Conservation (phyloP, 2,797 vertebrate genomes). For the Anguilla anguilla region DNA sequence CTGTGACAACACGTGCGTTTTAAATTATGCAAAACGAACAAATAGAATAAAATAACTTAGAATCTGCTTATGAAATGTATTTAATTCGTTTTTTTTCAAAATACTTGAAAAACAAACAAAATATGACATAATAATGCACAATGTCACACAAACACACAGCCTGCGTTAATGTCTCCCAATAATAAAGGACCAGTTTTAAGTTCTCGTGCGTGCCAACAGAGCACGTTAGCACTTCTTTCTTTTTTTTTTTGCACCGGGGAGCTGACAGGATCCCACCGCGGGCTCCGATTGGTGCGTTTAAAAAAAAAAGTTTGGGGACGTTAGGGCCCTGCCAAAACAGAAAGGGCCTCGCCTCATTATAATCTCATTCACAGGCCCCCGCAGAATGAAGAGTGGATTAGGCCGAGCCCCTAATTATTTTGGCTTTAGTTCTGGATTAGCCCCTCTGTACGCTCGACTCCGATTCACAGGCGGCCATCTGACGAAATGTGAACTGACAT, state of each 20-base stretch:
- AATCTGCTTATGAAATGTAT: background rate
- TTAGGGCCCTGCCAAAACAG: constrained; percentile 39
- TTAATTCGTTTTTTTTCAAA: background rate
- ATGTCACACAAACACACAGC: background rate
- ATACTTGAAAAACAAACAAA: background rate
- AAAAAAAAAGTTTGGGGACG: constrained; percentile 40
- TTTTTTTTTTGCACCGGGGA: background rate
- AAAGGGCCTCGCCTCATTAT: constrained; percentile 45
- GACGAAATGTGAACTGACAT: constrained; percentile 89
- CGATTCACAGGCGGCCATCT: constrained; percentile 72
- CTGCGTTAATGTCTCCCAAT: background rate
- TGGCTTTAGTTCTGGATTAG: constrained; percentile 88
- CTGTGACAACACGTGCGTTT: background rate
- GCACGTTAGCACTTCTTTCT: background rate
- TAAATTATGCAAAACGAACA: background rate
- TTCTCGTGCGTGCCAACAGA: background rate
- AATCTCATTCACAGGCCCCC: constrained; percentile 70
- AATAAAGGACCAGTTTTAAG: background rate
- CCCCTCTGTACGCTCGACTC: constrained; percentile 79
- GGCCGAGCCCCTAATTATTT: constrained; percentile 87
- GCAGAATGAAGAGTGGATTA: constrained; percentile 84
- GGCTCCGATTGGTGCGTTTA: constrained; percentile 47
- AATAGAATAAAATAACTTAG: background rate
- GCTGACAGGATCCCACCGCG: constrained; percentile 6
- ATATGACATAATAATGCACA: background rate